These are phyloP conservation scores for Struthio camelus DNA, from an alignment of 2,113 vertebrate species.

Conservation along the genomic window DNA sequence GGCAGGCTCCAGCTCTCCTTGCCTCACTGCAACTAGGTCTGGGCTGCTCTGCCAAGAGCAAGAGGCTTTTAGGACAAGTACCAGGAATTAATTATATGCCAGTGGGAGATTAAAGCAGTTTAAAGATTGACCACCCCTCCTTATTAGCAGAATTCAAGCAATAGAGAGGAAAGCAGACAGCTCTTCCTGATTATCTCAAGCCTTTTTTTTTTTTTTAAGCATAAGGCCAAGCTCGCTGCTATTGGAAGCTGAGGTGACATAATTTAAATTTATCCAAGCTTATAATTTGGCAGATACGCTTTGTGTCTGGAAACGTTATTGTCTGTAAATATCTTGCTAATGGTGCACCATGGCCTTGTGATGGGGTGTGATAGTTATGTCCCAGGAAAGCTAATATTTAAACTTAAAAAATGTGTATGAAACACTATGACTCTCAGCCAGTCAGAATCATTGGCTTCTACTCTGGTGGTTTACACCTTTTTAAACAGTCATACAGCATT, in stretches of 20 bases:
- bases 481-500: not conserved
- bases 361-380: not conserved
- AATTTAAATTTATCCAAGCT: not conserved
- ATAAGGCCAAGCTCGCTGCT: not conserved
- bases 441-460: not conserved
- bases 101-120: not conserved
- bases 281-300: not conserved
- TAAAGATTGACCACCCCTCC: not conserved
- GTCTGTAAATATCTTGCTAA: not conserved
- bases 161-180: not conserved
- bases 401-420: not conserved
- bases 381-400: not conserved
- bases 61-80: slow-evolving; percentile 33
- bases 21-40: not conserved
- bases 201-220: not conserved
- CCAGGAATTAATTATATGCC: slow-evolving; percentile 20
- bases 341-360: not conserved
- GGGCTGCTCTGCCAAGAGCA: not conserved
- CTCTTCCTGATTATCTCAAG: not conserved
- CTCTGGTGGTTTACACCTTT: not conserved
- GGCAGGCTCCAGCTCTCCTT: not conserved
- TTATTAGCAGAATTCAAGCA: not conserved
- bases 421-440: not conserved
- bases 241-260: not conserved
- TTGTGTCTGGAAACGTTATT: not conserved